Evolutionary conservation across 1,140 invertebrate genomes (phyloP).

Genomic region (Achatina immaculata): DNA sequence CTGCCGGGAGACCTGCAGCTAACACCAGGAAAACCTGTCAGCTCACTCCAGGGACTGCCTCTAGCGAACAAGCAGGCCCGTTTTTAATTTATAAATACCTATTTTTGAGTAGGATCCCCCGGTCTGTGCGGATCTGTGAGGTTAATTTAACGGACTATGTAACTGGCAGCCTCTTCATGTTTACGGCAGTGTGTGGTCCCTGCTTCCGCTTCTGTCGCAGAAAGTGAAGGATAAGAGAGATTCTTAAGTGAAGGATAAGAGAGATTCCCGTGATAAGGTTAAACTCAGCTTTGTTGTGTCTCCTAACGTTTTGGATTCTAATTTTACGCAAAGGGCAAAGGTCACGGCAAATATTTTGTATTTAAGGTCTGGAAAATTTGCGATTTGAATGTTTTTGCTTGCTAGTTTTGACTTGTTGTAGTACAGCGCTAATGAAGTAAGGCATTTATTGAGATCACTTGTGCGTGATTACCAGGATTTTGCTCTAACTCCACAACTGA

Average conservation of each 20-base stretch:
- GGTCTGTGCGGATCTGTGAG: not conserved
- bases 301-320: not conserved
- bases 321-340: not conserved
- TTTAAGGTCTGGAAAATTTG: not conserved
- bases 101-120: not conserved
- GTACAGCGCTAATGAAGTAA: too few relatives aligned
- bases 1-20: too few relatives aligned
- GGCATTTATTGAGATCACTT: not conserved
- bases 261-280: not conserved
- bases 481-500: not conserved
- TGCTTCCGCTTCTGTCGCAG: not conserved
- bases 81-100: not conserved
- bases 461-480: not conserved
- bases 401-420: too few relatives aligned
- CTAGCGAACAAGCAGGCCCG: too few relatives aligned
- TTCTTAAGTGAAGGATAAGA: not conserved
- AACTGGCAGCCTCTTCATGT: not conserved
- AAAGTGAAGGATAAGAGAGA: not conserved
- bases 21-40: too few relatives aligned
- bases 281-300: not conserved
- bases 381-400: not conserved
- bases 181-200: constrained; percentile 1
- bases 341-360: not conserved
- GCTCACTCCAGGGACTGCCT: too few relatives aligned
- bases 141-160: not conserved